Base-by-base conservation (phyloP, 1,140 invertebrate species). In the Nomia melanderi region DNA sequence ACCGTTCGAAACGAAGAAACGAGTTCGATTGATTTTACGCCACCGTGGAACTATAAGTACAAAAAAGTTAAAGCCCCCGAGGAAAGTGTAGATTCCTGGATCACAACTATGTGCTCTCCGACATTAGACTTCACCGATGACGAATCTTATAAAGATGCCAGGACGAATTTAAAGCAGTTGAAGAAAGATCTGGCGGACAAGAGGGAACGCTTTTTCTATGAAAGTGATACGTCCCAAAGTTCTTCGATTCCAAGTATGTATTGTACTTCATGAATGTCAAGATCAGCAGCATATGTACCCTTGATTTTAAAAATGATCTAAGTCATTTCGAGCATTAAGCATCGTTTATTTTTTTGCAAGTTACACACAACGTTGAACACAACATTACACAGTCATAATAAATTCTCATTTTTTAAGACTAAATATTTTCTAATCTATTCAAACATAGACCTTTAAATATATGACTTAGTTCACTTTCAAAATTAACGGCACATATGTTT, bases 131-230 rank as follows among this genome's bases (percentile, higher is more conserved):
- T 78, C 2, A 63, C 72, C 5, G 80, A 82, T 11, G 81, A 85
- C 3, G 73, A 83, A 29, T 74, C 72, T n/a, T 69, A 25, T 9
- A 82, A 62, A 53, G 78, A 87, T n/a, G 73, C 88, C 1, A 73
- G 81, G 33, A 44, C 78, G 3, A 82, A 81, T 39, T 79, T 89
- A n/a, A 83, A 84, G 72, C 87, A 81, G 75, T 20, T 90, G 6
- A 89, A 86, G 65, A 78, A 89, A 74, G 5, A 53, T 3, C 54
- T 89, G 44, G 89, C 89, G 0, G 79, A 60, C 44, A 83, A 59
- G 66, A 79, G 88, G 27, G 72, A 88, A 72, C 67, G 75, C n/a
- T 90, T 90, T 44, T 90, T 90, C 25, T 82, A 78, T 14, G 82
- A 78, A 17, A 84, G 7, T 12, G 60, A 83, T 14, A 69, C 79